Base-by-base conservation (phyloP, 30 jellyfish, hydroid and myxozoan species). In the Hydractinia symbiolongicarpus region DNA sequence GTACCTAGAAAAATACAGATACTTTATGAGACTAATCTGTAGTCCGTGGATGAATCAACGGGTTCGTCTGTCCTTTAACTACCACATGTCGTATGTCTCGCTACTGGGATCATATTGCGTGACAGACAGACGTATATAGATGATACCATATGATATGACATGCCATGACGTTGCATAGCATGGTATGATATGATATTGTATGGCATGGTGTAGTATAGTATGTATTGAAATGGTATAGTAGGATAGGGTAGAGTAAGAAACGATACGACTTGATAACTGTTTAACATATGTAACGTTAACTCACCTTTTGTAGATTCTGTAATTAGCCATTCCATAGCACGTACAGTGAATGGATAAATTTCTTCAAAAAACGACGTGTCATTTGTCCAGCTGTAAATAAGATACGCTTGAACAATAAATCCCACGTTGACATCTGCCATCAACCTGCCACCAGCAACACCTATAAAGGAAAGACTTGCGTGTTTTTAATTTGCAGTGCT, bases 341-440 rank as follows among this genome's bases (percentile, higher is more conserved):
- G 76, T 69, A 72, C 80, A 50, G 96, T 95, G 51, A 79, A 91
- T 4, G 99, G 99, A 70, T 94, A 94, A 53, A 94, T 72, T 40
- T 86, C 89, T 52, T 87, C 91, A 70, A 94, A 94, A 72, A 94
- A 94, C 19, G 54, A 82, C 6, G 99, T 94, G 66, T 94, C 99
- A 76, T 94, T 94, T 1, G 99, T 87, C 99, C 99, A 94, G 75
- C 81, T 88, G 89, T 94, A 94, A 40, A 94, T 73, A 61, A 94
- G 76, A 58, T 86, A 88, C 14, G 96, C 96, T 55, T 94, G 99
- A 21, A 82, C 95, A 53, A 94, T 91, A 67, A 86, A 94, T 14
- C 95, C 99, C 8, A 88, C 96, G 54, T 94, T 94, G n/a, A 87
- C 99, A 61, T 94, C 99, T 0, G 99, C 82, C 99, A 94, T 94